Conservation (phyloP, 1,140 invertebrate species). For the Orussus abietinus region DNA sequence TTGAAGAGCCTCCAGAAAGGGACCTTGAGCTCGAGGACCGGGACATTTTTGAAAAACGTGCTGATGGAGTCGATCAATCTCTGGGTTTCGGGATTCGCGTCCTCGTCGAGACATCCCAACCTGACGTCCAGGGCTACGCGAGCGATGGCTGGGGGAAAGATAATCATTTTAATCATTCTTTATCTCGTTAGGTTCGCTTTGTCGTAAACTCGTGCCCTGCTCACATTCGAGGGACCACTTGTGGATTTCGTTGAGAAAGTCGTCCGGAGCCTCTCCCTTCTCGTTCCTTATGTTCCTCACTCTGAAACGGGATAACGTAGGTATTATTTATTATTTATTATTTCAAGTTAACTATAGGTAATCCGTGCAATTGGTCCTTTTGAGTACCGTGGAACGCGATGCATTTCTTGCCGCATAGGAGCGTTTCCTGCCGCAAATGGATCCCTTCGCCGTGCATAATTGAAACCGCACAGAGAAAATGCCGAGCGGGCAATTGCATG, state of each 20-base stretch:
- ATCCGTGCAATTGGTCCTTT: too few species aligned
- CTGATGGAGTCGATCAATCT: slow-evolving; percentile 74
- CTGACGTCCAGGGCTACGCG: slow-evolving; percentile 75
- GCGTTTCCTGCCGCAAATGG: too few species aligned
- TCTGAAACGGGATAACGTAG: slow-evolving; percentile 50
- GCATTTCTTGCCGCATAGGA: too few species aligned
- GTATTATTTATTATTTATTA: too few species aligned
- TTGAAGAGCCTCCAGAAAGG: slow-evolving; percentile 76
- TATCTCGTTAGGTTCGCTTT: slow-evolving; percentile 8
- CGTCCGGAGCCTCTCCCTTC: slow-evolving; percentile 65
- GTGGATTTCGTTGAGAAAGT: slow-evolving; percentile 79
- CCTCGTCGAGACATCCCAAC: slow-evolving; percentile 68
- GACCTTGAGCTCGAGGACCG: slow-evolving; percentile 72
- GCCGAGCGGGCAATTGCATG: too few species aligned
- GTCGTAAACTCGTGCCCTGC: slow-evolving; percentile 33
- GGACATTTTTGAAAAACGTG: slow-evolving; percentile 76
- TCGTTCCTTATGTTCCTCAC: slow-evolving; percentile 65
- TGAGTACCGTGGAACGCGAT: too few species aligned
- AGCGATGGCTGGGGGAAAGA: slow-evolving; percentile 65
- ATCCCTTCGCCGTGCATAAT: background rate
- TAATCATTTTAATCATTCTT: slow-evolving; percentile 8
- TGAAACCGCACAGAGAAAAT: too few species aligned
- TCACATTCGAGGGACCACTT: slow-evolving; percentile 88
- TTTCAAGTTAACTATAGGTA: too few species aligned
- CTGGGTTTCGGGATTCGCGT: slow-evolving; percentile 63